Evolutionary conservation across 1,140 invertebrate genomes (phyloP).

Genomic region (Scaptodrosophila lebanonensis): DNA sequence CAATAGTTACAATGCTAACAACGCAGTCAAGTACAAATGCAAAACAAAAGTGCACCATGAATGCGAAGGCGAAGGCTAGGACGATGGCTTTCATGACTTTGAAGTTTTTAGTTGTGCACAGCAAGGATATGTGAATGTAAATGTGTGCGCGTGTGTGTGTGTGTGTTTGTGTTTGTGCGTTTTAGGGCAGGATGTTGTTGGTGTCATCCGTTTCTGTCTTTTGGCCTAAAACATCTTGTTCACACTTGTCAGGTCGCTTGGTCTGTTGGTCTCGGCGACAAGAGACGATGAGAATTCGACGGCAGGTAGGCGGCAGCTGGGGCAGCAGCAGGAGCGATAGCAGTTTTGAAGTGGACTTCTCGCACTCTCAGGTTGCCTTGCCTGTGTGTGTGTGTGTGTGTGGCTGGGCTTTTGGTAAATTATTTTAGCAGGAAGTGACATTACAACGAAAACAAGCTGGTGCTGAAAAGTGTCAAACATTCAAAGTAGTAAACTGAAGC

Average conservation of each 20-base stretch:
- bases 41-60: constrained; percentile 43
- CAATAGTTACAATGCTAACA: constrained; percentile 11
- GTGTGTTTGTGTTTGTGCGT: constrained; percentile 7
- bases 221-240: constrained; percentile 73
- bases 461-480: constrained; percentile 76
- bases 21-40: background rate
- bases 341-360: too few relatives aligned
- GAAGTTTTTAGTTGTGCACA: constrained; percentile 46
- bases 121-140: background rate
- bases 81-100: constrained; percentile 47
- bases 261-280: too few relatives aligned
- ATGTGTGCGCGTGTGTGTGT: constrained; percentile 23
- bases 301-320: too few relatives aligned
- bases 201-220: constrained; percentile 60
- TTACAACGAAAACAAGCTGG: constrained; percentile 70
- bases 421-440: constrained; percentile 73
- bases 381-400: constrained; percentile 6
- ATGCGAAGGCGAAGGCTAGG: background rate
- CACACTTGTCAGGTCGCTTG: constrained; percentile 74
- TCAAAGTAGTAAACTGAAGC: constrained; percentile 77
- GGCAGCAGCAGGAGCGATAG: too few relatives aligned
- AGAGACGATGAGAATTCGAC: too few relatives aligned
- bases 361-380: too few relatives aligned
- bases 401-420: constrained; percentile 46
- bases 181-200: constrained; percentile 55